Evolutionary conservation across 2,797 vertebrate species (phyloP).

Genomic region (Enteromius argenteus): DNA sequence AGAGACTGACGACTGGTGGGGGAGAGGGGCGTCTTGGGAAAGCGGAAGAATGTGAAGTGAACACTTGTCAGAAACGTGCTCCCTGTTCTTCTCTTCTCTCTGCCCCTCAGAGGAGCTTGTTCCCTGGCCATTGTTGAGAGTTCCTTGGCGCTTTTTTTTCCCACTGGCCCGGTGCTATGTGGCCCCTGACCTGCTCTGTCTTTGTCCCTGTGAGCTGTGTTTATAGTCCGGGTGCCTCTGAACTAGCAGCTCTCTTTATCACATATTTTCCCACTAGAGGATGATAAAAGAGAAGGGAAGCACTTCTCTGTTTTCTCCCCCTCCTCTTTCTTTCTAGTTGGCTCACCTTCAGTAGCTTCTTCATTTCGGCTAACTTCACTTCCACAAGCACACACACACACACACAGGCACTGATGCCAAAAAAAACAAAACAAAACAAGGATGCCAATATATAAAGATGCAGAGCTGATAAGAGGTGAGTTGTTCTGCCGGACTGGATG

Average conservation of each 20-base stretch:
- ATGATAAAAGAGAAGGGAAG: slow-evolving; percentile 68
- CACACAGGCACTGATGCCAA: slow-evolving; percentile 70
- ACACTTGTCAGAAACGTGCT: slow-evolving; percentile 64
- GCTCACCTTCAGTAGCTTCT: slow-evolving; percentile 61
- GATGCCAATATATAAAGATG: slow-evolving; percentile 28
- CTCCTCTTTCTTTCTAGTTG: slow-evolving; percentile 40
- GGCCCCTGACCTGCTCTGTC: slow-evolving; percentile 64
- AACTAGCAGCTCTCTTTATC: slow-evolving; percentile 68
- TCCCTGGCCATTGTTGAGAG: slow-evolving; percentile 65
- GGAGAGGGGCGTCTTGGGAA: slow-evolving; percentile 59
- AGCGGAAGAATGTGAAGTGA: slow-evolving; percentile 62
- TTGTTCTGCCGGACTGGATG: not conserved
- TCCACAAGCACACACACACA: slow-evolving; percentile 53
- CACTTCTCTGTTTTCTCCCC: slow-evolving; percentile 59
- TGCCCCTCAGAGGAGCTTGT: slow-evolving; percentile 44
- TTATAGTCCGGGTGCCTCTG: slow-evolving; percentile 68
- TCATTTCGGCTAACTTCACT: slow-evolving; percentile 43
- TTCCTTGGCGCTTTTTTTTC: slow-evolving; percentile 57
- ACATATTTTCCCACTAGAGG: slow-evolving; percentile 70
- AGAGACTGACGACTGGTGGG: slow-evolving; percentile 38
- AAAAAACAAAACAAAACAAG: slow-evolving; percentile 48
- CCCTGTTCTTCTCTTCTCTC: slow-evolving; percentile 55
- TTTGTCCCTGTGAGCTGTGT: slow-evolving; percentile 67
- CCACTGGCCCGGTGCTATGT: slow-evolving; percentile 64
- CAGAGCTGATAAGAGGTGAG: slow-evolving; percentile 7